phyloP scores from a whole-genome alignment of 2,797 vertebrate genomes.

The Tragelaphus oryx region DNA sequence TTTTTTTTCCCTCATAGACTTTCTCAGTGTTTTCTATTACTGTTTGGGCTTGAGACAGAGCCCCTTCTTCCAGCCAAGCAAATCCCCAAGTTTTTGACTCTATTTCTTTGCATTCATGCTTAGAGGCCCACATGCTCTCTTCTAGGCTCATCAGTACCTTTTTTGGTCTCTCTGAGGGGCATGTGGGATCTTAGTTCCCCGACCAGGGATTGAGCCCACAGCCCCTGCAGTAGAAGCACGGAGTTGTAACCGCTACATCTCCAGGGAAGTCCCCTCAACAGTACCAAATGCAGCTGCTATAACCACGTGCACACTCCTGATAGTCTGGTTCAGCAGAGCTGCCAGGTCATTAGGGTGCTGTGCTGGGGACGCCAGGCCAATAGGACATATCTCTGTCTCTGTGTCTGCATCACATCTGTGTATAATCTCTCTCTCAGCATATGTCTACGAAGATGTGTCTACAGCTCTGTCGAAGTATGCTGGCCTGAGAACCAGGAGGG shows the following conservation, averaged over 20 bases:
- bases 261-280: neutral
- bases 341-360: neutral
- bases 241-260: neutral
- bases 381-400: neutral
- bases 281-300: neutral
- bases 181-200: neutral
- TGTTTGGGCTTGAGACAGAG: neutral
- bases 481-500: neutral
- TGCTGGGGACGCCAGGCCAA: neutral
- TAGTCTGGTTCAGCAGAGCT: neutral
- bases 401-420: neutral
- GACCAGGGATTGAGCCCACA: neutral
- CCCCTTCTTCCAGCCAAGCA: neutral
- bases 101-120: neutral
- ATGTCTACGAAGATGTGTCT: neutral
- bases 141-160: neutral
- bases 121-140: neutral
- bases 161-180: neutral
- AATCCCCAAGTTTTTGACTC: neutral
- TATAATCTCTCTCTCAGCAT: neutral
- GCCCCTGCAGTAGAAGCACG: neutral
- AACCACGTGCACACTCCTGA: neutral
- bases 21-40: neutral
- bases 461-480: neutral
- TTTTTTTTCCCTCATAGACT: neutral